These are phyloP conservation scores for Scytalopus superciliaris DNA, from an alignment of 2,113 vertebrate species.

Conservation along the genomic window DNA sequence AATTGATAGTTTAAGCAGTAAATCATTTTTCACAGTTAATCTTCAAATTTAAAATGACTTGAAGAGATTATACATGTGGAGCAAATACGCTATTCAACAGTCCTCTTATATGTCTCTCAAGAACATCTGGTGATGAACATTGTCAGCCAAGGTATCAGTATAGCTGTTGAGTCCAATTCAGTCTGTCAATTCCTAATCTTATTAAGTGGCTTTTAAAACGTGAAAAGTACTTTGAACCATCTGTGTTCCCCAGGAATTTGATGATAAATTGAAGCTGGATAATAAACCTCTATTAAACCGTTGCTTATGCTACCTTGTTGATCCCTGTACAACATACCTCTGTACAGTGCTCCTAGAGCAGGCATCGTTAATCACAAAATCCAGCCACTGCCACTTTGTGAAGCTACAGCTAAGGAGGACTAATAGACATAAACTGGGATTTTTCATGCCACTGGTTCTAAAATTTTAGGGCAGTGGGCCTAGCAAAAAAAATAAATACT, in stretches of 20 bases:
- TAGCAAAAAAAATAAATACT: neutral
- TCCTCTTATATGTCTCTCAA: neutral
- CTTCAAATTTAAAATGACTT: conserved; percentile 34
- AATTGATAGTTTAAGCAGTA: conserved; percentile 25
- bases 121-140: neutral
- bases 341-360: neutral
- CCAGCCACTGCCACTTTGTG: neutral
- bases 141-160: conserved; percentile 13
- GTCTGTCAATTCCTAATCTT: conserved; percentile 35
- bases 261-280: conserved; percentile 13
- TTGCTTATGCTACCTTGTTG: neutral
- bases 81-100: neutral
- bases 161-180: conserved; percentile 12
- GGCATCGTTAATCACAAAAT: neutral
- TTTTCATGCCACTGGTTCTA: neutral
- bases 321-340: neutral
- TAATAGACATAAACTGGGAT: neutral
- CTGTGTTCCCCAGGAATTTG: conserved; percentile 6
- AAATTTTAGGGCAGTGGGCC: neutral
- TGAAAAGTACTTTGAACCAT: conserved; percentile 12
- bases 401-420: neutral
- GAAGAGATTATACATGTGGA: conserved; percentile 15
- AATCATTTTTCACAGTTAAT: conserved; percentile 35
- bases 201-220: conserved; percentile 44
- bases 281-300: conserved; percentile 7